phyloP scores from a whole-genome alignment of 2,888 invertebrate genomes.

The Mantis religiosa region DNA sequence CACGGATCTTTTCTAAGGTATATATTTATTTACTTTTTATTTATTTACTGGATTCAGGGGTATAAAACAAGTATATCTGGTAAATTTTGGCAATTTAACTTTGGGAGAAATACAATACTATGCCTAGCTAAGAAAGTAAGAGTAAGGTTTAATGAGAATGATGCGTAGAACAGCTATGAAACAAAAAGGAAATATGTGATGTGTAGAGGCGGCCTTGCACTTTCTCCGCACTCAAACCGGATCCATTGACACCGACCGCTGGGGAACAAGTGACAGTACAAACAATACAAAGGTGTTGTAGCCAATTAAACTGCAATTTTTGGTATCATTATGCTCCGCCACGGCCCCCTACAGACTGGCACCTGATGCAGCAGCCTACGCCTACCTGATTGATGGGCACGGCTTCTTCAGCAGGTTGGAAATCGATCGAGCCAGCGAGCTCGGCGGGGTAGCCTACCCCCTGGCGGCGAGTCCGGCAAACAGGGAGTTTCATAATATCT shows the following conservation, averaged over 20 bases:
- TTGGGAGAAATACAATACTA: no score
- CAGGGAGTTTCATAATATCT: neutral
- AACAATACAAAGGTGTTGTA: neutral
- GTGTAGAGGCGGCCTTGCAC: no score
- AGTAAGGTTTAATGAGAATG: no score
- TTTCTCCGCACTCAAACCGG: no score
- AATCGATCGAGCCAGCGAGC: neutral
- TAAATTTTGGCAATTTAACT: no score
- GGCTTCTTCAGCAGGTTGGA: neutral
- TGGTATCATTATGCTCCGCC: neutral
- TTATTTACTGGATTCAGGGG: no score
- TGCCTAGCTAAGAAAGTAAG: no score
- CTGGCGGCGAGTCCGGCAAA: neutral
- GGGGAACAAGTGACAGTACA: neutral
- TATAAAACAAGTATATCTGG: no score
- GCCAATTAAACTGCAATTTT: neutral
- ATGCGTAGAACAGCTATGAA: no score
- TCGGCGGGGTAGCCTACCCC: neutral
- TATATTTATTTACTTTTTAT: no score
- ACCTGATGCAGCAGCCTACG: neutral
- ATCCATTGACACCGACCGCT: neutral
- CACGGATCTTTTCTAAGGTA: no score
- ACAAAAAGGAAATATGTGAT: no score
- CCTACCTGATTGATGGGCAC: constrained; percentile 1
- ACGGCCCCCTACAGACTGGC: neutral